Evolutionary conservation across 2,888 invertebrate species (phyloP), one percentile per base, ranked within the genome.

Genomic region (Drosophila trichaetosa): DNA sequence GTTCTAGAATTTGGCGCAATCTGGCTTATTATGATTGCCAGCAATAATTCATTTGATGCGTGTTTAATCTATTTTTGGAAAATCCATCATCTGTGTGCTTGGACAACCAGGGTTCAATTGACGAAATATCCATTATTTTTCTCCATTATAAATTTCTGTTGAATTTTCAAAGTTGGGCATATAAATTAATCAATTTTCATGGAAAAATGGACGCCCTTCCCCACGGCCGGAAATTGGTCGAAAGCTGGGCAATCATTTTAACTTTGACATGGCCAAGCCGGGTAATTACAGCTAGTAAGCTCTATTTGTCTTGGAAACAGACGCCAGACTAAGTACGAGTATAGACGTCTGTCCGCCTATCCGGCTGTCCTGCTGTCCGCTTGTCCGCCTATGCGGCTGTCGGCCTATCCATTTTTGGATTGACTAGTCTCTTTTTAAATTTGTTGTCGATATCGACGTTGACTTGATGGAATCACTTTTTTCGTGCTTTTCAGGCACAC

Each of bases 151-250:
- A 38, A 56, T 56, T 56, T 56, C 11, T 56, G 56, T 56, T 38
- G 27, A 38, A 56, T 40, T 38, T 56, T 16, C 27, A 38, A 54
- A 54, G 54, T n/a, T 36, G 7, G 54, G 54, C 36, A 38, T 38
- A 56, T 38, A 40, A 57, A 57, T 57, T 57, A 57, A 57, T 57
- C 40, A 57, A 57, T 57, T 46, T 46, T 40, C 57, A 56, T n/a
- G 29, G 38, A 13, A 56, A 56, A 29, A 40, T 29, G 29, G n/a
- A 27, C 27, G n/a, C 4, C 29, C 16, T 3, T 3, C 29, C n/a
- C 56, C 10, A 49, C 18, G 21, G 16, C 4, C n/a, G 29, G 40
- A 57, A 57, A 57, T 40, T 38, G 57, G 40, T 10, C 40, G 5
- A 57, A 57, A 57, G 38, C 57, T 21, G 29, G 29, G 40, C 40